Conservation (phyloP, 2,797 vertebrate genomes). For the Atherinosoma microstoma region DNA sequence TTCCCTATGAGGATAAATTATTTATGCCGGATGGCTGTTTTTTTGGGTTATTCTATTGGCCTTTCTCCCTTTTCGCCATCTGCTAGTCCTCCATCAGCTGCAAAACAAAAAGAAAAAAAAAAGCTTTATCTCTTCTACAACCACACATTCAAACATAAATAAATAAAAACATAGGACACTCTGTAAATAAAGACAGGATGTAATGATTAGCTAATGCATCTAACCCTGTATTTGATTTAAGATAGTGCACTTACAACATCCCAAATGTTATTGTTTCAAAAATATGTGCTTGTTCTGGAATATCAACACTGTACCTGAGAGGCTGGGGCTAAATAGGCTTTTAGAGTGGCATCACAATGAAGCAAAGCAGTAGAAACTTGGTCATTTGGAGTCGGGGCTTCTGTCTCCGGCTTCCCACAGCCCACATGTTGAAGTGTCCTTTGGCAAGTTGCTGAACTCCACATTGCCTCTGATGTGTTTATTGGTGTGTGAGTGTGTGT, state of each 20-base stretch:
- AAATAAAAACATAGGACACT: not conserved
- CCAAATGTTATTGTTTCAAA: not conserved
- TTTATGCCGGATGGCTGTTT: constrained; percentile 7
- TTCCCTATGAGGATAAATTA: constrained; percentile 19
- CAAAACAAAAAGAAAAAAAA: not conserved
- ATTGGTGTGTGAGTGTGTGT: not conserved
- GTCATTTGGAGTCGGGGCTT: not conserved
- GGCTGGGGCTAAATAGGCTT: not conserved
- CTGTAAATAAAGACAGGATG: not conserved
- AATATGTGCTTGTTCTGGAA: not conserved
- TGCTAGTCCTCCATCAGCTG: constrained; percentile 8
- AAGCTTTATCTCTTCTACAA: not conserved
- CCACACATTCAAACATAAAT: not conserved
- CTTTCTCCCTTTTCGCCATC: constrained; percentile 17
- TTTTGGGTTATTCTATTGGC: constrained; percentile 12
- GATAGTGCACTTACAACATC: not conserved
- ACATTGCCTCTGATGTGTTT: not conserved
- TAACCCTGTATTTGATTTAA: not conserved
- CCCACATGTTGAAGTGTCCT: not conserved
- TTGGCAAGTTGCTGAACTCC: not conserved
- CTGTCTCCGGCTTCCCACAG: not conserved
- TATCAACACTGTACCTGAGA: not conserved
- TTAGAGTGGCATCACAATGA: not conserved
- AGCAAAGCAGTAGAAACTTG: not conserved
- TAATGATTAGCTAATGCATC: not conserved